Evolutionary conservation across 2,888 invertebrate genomes (phyloP), one percentile per base, ranked within the genome.

Genomic region (Rhamnusium bicolor): DNA sequence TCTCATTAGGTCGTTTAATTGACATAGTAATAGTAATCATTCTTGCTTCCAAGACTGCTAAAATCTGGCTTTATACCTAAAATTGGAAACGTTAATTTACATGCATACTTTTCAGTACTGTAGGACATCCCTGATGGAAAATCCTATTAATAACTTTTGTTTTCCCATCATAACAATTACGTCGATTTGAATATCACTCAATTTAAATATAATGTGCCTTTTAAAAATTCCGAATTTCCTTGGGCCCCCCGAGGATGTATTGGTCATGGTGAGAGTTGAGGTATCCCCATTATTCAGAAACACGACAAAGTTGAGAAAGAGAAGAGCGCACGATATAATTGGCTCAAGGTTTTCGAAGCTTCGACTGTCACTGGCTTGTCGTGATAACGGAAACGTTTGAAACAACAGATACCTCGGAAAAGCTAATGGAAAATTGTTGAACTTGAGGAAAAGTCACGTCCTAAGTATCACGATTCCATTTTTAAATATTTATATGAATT

Each of bases 381-480:
- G 65, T 16, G 65, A 65, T 65, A 65, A 65, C 53, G 24, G 27
- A 8, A 53, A 27, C 27, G 65, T 29, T 65, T 12, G 53, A 65
- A 61, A 73, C 61, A 60, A 56, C 54, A 14, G 67, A 65, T 63
- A 47, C 63, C 19, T 53, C 18, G 14, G 53, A 19, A 53, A 53
- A 21, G 56, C 24, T 58, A 74, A 71, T 71, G 62, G 68, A 60
- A 65, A 65, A 68, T 53, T 66, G 61, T 46, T 18, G 61, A 65
- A 63, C 63, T 53, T 46, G 32, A 32, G 47, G 12, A 60, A 67
- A 70, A 69, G 69, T 73, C 73, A 73, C 73, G 73, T 73, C 61
- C 60, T 40, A 6, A 53, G 69, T 61, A 53, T 67, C 66, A 62
- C 54, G 46, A 53, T 54, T 53, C 46, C 21, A 27, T 58, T 19